A percentile compares a stretch with the other conserved stretches of the same genome.
These are phyloP conservation scores for Nycticryphes semicollaris DNA, from an alignment of 2,113 vertebrate genomes.

Conservation along the genomic window DNA sequence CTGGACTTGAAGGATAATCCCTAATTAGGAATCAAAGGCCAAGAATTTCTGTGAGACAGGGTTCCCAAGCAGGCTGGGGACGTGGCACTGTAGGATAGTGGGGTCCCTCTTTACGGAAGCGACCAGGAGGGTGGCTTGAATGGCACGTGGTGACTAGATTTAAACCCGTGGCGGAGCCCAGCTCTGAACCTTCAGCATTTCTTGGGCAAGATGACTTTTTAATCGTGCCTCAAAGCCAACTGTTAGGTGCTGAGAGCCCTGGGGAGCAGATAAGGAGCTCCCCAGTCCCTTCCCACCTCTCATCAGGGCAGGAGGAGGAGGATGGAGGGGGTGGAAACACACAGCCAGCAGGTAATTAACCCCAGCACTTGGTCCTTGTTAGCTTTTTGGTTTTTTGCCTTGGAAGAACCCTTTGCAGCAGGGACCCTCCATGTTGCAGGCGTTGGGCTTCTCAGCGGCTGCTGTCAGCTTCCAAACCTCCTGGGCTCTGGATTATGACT, in stretches of 20 bases:
- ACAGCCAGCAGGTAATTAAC: neutral
- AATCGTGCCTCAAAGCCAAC: neutral
- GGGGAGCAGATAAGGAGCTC: neutral
- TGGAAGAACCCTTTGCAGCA: neutral
- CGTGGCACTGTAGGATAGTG: neutral
- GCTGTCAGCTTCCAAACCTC: neutral
- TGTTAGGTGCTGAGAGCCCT: neutral
- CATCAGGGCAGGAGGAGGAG: neutral
- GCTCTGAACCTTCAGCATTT: neutral
- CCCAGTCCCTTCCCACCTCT: neutral
- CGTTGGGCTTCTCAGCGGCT: no score
- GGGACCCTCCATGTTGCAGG: fast-evolving
- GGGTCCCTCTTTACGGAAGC: neutral
- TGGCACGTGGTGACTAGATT: neutral
- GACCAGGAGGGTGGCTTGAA: neutral
- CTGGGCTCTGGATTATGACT: neutral
- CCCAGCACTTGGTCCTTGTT: neutral
- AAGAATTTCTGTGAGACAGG: fast-evolving
- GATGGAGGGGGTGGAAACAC: neutral
- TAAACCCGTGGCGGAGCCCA: neutral
- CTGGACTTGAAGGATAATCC: neutral
- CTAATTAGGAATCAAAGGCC: neutral
- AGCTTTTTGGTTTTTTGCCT: neutral
- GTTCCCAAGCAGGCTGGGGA: neutral
- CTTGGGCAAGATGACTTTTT: neutral